These are phyloP conservation scores for Linepithema humile DNA, from an alignment of 1,140 invertebrate genomes.

Conservation along the genomic window DNA sequence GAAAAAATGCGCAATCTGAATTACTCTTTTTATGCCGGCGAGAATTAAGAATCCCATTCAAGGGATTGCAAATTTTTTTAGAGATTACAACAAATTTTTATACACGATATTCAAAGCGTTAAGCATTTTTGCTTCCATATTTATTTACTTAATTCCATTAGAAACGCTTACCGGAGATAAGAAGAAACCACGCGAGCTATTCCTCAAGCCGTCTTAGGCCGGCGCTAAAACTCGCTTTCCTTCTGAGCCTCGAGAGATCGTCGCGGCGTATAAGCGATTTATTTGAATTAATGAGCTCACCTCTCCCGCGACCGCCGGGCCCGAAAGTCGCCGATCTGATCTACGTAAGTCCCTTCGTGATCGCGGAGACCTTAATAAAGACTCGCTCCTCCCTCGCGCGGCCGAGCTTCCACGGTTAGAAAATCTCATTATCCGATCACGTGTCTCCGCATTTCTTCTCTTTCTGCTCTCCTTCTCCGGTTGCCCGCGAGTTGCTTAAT, in stretches of 20 bases:
- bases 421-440: slow-evolving; percentile 75
- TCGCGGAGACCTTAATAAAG: slow-evolving; percentile 74
- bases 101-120: neutral
- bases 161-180: slow-evolving; percentile 68
- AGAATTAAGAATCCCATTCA: neutral
- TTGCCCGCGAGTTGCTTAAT: slow-evolving; percentile 41
- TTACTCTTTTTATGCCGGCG: neutral
- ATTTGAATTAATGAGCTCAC: slow-evolving; percentile 82
- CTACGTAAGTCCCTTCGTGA: slow-evolving; percentile 69
- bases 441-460: slow-evolving; percentile 35
- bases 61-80: neutral
- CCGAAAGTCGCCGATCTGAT: slow-evolving; percentile 78
- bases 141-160: neutral
- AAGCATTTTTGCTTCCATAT: neutral
- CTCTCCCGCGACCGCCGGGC: slow-evolving; percentile 62
- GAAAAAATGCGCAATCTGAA: slow-evolving; percentile 2
- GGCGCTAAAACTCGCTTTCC: slow-evolving; percentile 69
- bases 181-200: slow-evolving; percentile 65
- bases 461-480: neutral
- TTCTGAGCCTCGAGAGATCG: slow-evolving; percentile 69
- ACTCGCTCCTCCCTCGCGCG: slow-evolving; percentile 30
- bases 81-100: neutral
- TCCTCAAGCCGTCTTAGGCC: slow-evolving; percentile 77
- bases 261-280: slow-evolving; percentile 81
- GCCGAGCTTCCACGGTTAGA: slow-evolving; percentile 73